A percentile compares a stretch with the other conserved stretches of the same genome.
These are phyloP conservation scores for Phyllotreta striolata DNA, from an alignment of 2,888 invertebrate genomes.

Conservation along the genomic window DNA sequence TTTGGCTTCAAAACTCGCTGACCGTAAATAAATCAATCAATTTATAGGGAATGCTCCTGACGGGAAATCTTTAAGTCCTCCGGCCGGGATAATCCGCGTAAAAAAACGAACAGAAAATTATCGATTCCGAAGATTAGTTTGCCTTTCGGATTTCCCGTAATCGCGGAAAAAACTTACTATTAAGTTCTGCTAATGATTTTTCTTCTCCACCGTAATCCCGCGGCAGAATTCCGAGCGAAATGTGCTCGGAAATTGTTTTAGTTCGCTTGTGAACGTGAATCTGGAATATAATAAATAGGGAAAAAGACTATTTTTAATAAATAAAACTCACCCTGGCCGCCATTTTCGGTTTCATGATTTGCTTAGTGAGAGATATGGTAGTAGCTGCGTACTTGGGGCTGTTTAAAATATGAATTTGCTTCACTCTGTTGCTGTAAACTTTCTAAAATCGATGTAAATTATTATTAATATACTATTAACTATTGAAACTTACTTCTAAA, in stretches of 20 bases:
- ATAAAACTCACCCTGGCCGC: conserved; percentile 54
- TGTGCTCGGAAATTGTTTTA: conserved; percentile 38
- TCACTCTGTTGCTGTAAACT: conserved; percentile 27
- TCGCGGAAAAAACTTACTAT: conserved; percentile 59
- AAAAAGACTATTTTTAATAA: background rate
- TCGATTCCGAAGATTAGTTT: too few relatives aligned
- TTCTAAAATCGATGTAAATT: conserved; percentile 22
- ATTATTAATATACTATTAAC: background rate
- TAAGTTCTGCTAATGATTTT: conserved; percentile 66
- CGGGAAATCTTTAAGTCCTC: conserved; percentile 7
- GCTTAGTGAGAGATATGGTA: conserved; percentile 57
- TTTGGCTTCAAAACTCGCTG: conserved; percentile 4
- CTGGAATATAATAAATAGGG: conserved; percentile 38
- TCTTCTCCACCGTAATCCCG: conserved; percentile 49
- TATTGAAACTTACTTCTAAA: conserved; percentile 57
- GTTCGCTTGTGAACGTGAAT: conserved; percentile 43
- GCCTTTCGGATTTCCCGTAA: too few relatives aligned
- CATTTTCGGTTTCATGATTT: conserved; percentile 60
- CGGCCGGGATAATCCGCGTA: background rate
- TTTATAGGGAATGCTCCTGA: background rate
- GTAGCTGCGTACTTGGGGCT: conserved; percentile 48
- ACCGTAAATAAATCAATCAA: conserved; percentile 15
- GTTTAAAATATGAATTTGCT: conserved; percentile 28
- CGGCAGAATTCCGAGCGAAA: conserved; percentile 47
- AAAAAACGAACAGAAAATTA: background rate